Percentiles rank a stretch among this genome's conserved stretches.
These are phyloP conservation scores for Achatina immaculata DNA, from an alignment of 1,140 invertebrate genomes.

Conservation along the genomic window DNA sequence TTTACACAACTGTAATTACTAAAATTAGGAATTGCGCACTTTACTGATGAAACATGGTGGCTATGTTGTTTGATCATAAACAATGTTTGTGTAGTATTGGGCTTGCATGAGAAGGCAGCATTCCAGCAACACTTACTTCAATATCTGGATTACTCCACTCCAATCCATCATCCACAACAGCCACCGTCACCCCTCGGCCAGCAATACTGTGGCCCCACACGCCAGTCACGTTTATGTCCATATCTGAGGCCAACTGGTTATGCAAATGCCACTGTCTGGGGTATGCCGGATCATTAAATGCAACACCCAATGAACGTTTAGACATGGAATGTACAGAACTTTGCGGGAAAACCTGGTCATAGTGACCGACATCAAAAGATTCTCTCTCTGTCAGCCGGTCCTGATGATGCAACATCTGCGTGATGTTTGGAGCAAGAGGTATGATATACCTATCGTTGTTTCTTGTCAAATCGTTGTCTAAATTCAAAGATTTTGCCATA, in stretches of 20 bases:
- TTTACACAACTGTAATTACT: too few species aligned
- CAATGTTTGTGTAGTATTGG: too few species aligned
- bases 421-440: neutral
- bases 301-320: conserved; percentile 22
- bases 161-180: conserved; percentile 71
- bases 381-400: neutral
- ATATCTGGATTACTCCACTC: conserved; percentile 27
- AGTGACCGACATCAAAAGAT: neutral
- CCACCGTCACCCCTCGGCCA: conserved; percentile 67
- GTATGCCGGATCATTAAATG: conserved; percentile 62
- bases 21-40: too few species aligned
- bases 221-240: conserved; percentile 70
- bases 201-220: conserved; percentile 67
- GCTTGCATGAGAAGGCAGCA: too few species aligned
- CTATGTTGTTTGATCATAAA: too few species aligned
- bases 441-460: too few species aligned
- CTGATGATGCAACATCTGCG: neutral
- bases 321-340: neutral
- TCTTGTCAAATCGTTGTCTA: neutral
- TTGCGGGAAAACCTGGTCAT: neutral
- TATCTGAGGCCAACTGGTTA: conserved; percentile 40
- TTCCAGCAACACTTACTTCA: conserved; percentile 1
- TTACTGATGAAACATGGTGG: too few species aligned
- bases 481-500: neutral
- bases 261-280: conserved; percentile 67